A percentile compares a stretch with the other conserved stretches of the same genome.
Conservation (phyloP, 2,113 vertebrate species). For the mouse (Mus musculus) region GRCm39 chr2:119384501-119385000, state of each 20-base stretch:
- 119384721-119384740: neutral
- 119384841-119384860: neutral
- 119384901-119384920: neutral
- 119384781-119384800: neutral
- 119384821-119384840: neutral
- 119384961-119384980: neutral
- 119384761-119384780: neutral
- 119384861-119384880: neutral
- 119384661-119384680: neutral
- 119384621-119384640: neutral
- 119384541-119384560: neutral
- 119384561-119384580: neutral
- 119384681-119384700: neutral
- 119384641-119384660: neutral
- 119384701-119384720: neutral
- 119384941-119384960: neutral
- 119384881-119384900: neutral
- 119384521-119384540: neutral
- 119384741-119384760: neutral
- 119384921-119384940: neutral
- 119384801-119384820: neutral
- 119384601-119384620: too few species aligned
- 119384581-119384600: neutral
- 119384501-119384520: neutral
- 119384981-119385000: neutral